These are phyloP conservation scores for Drosophila kikkawai DNA, from an alignment of 1,140 invertebrate genomes.

Conservation along the genomic window DNA sequence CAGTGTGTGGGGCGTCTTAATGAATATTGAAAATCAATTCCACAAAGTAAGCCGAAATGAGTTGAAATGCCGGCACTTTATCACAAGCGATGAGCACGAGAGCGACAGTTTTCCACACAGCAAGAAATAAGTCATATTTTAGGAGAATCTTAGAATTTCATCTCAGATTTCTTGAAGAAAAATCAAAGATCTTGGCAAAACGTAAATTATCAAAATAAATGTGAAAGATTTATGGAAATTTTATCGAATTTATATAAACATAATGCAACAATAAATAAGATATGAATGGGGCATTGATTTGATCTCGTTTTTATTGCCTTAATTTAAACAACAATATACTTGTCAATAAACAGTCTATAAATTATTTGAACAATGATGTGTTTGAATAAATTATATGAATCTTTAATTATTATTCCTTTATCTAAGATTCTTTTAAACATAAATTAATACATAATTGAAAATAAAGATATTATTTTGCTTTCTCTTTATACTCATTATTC, in stretches of 20 bases:
- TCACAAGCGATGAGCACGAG: conserved; percentile 31
- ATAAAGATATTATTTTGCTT: background rate
- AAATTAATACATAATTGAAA: background rate
- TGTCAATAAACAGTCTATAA: background rate
- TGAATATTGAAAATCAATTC: conserved; percentile 73
- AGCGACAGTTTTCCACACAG: conserved; percentile 53
- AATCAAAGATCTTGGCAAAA: background rate
- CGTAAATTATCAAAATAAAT: background rate
- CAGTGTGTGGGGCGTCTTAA: conserved; percentile 60
- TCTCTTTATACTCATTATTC: too few relatives aligned
- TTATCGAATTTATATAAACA: background rate
- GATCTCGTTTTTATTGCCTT: background rate
- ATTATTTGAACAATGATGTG: background rate
- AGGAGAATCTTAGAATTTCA: too few relatives aligned
- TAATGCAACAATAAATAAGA: conserved; percentile 10
- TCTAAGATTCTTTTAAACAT: background rate
- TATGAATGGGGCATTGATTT: background rate
- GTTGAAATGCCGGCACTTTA: conserved; percentile 56
- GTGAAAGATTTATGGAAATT: background rate
- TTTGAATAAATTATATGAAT: background rate
- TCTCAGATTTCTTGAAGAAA: background rate
- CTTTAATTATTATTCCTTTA: background rate
- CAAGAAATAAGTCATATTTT: too few relatives aligned
- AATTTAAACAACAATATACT: background rate
- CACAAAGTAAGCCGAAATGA: conserved; percentile 44